Percentiles rank a stretch among this genome's conserved stretches.
These are phyloP conservation scores for Nasalis larvatus DNA, from an alignment of 2,113 vertebrate genomes.

Conservation along the genomic window DNA sequence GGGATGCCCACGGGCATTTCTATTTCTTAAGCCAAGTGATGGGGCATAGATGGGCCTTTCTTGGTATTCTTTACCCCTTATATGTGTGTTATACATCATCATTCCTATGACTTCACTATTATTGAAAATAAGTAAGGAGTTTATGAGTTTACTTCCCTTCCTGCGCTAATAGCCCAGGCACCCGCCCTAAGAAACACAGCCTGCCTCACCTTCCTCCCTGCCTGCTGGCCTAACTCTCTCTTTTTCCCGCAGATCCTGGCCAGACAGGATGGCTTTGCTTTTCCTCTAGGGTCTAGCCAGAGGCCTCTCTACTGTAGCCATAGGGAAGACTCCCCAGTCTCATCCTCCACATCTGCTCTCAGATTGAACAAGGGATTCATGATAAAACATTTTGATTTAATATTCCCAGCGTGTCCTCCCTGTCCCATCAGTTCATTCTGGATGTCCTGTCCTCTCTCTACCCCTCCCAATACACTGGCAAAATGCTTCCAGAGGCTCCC, in stretches of 20 bases:
- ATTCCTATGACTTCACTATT: neutral
- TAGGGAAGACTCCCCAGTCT: neutral
- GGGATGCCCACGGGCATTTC: neutral
- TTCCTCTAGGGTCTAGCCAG: neutral
- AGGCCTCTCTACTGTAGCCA: neutral
- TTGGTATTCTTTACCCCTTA: neutral
- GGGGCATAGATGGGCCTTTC: neutral
- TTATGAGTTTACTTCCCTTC: too few species aligned
- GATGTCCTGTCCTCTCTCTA: neutral
- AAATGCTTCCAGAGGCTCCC: neutral
- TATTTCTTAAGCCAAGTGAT: too few species aligned
- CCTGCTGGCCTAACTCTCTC: neutral
- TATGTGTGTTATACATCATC: fast-evolving
- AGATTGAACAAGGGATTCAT: neutral
- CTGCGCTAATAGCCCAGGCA: too few species aligned
- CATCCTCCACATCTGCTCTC: neutral
- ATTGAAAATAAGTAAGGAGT: neutral
- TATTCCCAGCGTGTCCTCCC: neutral
- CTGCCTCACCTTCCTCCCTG: fast-evolving
- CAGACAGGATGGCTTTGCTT: neutral
- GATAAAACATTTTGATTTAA: neutral
- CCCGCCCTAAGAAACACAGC: too few species aligned
- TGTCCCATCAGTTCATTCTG: neutral
- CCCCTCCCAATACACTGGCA: fast-evolving
- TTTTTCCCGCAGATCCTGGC: neutral